A percentile compares a stretch with the other conserved stretches of the same genome.
Evolutionary conservation across 2,888 invertebrate genomes (phyloP).

Genomic region (Pogonocherus hispidulus): DNA sequence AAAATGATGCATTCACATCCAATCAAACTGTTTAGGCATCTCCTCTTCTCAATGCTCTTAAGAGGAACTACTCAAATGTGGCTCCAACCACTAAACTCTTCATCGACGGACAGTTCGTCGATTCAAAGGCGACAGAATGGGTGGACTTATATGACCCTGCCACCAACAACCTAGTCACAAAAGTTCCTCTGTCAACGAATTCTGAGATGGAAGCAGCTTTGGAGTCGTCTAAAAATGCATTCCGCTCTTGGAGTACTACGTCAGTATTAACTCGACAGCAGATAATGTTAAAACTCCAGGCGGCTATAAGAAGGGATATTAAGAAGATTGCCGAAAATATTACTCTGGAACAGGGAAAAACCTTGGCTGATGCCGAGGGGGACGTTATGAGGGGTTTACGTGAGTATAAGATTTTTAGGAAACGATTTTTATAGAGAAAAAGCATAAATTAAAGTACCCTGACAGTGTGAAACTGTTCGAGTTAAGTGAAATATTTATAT

Average conservation of each 20-base stretch:
- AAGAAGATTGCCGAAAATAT: conserved; percentile 91
- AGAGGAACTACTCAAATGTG: conserved; percentile 63
- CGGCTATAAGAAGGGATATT: conserved; percentile 89
- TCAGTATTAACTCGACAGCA: conserved; percentile 94
- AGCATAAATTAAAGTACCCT: too few species aligned
- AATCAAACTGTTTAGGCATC: neutral
- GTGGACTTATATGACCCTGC: conserved; percentile 97
- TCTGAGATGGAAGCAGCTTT: conserved; percentile 93
- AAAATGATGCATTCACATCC: neutral
- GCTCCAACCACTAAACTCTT: conserved; percentile 87
- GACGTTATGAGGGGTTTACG: conserved; percentile 97
- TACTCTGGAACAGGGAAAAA: conserved; percentile 97
- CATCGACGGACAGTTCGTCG: conserved; percentile 94
- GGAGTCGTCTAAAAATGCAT: conserved; percentile 83
- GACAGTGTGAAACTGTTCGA: too few species aligned
- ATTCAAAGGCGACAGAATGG: conserved; percentile 94
- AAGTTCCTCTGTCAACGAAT: conserved; percentile 91
- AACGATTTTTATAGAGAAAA: too few species aligned
- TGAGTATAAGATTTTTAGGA: conserved; percentile 73
- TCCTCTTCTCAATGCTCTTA: conserved; percentile 6
- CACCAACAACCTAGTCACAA: conserved; percentile 85
- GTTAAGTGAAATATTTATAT: too few species aligned
- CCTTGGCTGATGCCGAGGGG: conserved; percentile 96
- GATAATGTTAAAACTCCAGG: conserved; percentile 77
- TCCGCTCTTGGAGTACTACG: conserved; percentile 88